Conservation (phyloP, 2,888 invertebrate species). For the Polylopha cassiicola region DNA sequence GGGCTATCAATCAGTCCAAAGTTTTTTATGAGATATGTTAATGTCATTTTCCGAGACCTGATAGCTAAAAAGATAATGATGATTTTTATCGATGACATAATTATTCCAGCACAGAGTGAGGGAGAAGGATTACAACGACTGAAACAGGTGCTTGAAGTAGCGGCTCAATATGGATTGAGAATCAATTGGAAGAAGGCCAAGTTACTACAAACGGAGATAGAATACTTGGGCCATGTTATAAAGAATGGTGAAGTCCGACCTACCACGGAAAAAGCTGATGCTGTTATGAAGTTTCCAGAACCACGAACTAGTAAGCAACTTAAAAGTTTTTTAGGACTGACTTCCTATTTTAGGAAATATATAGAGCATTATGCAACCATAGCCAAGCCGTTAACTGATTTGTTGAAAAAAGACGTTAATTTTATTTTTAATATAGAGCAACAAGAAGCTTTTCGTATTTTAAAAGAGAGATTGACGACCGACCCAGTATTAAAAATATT, state of each 20-base stretch:
- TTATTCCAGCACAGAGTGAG: conserved; percentile 23
- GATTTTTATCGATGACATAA: conserved; percentile 27
- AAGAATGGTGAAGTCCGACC: conserved; percentile 24
- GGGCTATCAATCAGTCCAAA: conserved; percentile 45
- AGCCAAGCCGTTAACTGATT: conserved; percentile 28
- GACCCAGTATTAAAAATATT: conserved; percentile 25
- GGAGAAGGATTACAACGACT: conserved; percentile 25
- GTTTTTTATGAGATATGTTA: conserved; percentile 35
- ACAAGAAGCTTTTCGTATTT: conserved; percentile 19
- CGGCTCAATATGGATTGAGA: conserved; percentile 29
- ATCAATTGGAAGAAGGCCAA: conserved; percentile 36
- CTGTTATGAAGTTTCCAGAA: conserved; percentile 23
- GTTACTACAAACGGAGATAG: conserved; percentile 32
- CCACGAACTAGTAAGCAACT: conserved; percentile 23
- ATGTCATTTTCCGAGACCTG: conserved; percentile 27
- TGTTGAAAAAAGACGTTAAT: conserved; percentile 21
- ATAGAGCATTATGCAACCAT: conserved; percentile 26
- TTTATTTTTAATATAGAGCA: conserved; percentile 26
- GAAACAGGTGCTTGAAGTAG: conserved; percentile 24
- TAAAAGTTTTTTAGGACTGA: conserved; percentile 26
- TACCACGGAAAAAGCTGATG: conserved; percentile 23
- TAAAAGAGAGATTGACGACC: conserved; percentile 20
- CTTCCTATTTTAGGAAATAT: conserved; percentile 26
- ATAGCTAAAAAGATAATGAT: conserved; percentile 1
- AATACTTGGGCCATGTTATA: conserved; percentile 31